Conservation (phyloP, 2,113 vertebrate species). For the Podarcis raffonei region DNA sequence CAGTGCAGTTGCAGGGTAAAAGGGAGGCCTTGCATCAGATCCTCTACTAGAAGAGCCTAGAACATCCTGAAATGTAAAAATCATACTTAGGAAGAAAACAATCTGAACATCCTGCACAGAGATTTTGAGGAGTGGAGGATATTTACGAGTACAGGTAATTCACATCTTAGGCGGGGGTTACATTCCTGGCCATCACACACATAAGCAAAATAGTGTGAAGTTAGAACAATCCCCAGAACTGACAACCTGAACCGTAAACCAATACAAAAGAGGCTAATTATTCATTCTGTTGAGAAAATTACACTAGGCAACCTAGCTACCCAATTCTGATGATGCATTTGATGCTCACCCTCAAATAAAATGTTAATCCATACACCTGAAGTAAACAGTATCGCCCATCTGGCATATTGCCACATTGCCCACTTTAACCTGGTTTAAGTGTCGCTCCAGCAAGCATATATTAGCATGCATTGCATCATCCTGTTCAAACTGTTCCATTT, state of each 20-base stretch:
- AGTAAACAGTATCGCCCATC: background rate
- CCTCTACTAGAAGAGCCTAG: conserved; percentile 76
- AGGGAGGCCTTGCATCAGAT: conserved; percentile 40
- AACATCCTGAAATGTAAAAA: conserved; percentile 71
- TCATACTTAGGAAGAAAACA: conserved; percentile 14
- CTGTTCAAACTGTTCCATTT: background rate
- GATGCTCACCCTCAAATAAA: background rate
- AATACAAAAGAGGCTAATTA: no score
- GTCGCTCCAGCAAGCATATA: background rate
- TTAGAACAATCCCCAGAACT: no score
- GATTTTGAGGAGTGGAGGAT: background rate
- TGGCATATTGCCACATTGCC: background rate
- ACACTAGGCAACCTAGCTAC: background rate
- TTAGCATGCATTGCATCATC: background rate
- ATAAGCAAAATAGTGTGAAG: no score
- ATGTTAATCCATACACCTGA: no score
- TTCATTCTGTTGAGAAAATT: no score
- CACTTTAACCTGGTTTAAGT: background rate
- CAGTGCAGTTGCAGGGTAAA: conserved; percentile 73
- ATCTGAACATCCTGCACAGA: no score
- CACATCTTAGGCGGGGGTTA: background rate
- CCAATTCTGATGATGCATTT: background rate
- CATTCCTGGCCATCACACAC: no score
- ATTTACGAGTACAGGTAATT: background rate
- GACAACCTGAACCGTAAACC: no score